Evolutionary conservation across 92 coral and sea anemone genomes (phyloP), one percentile per base, ranked within the genome.

Genomic region (Siderastrea siderea): DNA sequence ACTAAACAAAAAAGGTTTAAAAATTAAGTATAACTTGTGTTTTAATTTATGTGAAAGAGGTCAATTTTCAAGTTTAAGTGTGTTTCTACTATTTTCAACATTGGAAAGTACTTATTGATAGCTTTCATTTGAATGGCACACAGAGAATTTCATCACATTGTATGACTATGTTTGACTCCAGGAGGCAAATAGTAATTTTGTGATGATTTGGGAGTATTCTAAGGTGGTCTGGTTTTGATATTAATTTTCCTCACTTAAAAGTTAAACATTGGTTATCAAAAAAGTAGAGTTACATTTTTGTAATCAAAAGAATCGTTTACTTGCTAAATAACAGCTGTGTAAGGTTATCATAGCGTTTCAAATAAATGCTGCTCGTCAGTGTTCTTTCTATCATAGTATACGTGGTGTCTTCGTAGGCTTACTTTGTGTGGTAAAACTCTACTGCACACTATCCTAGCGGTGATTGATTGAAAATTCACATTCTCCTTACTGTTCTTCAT

Each of bases 281-380:
- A 45, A 68, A 38, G 46, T 16, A 64, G 19, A 64, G n/a, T 64
- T 64, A 64, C 47, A 44, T 47, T 68, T 44, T 38, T 26, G 38
- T 44, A 44, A 44, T 8, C 6, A 19, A 19, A 26, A 26, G 38
- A 26, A 26, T 26, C 38, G 38, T 67, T 16, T 67, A 6, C 45
- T 67, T 67, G 71, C 12, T 67, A 67, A 7, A 5, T 11, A 47
- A 46, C 13, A 26, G 38, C 38, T 26, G 38, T 7, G 50, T 68
- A 68, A 68, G 51, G 8, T 68, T 7, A 68, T 8, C 16, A 45
- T 11, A 15, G 10, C 44, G 51, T 43, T 12, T 44, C 1, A 49
- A 68, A 68, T 68, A 68, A 68, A 68, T 45, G 49, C 73, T 68
- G 73, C 73, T 68, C 45, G 73, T 44, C 73, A 45, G 49, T n/a